These are phyloP conservation scores for Batillaria attramentaria DNA, from an alignment of 1,140 invertebrate genomes.

Conservation along the genomic window DNA sequence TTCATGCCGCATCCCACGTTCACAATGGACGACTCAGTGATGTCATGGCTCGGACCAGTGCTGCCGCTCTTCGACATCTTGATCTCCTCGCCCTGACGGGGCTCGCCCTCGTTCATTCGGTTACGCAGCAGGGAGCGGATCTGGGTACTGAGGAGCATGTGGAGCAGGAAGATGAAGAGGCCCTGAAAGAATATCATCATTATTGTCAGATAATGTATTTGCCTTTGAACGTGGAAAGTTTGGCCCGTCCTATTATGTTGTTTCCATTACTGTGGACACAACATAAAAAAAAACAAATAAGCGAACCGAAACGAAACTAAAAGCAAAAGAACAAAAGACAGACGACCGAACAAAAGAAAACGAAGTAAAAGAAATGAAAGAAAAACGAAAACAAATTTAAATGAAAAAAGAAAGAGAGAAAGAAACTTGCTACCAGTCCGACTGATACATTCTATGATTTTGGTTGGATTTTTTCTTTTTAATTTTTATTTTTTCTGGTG, in stretches of 20 bases:
- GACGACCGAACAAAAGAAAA: not conserved
- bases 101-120: not conserved
- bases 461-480: no score
- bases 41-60: constrained; percentile 35
- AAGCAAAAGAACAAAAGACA: not conserved
- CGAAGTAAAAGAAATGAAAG: no score
- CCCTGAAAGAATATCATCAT: constrained; percentile 32
- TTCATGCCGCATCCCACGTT: constrained; percentile 23
- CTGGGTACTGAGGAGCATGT: constrained; percentile 49
- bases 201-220: not conserved
- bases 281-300: not conserved
- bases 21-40: constrained; percentile 31
- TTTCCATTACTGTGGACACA: no score
- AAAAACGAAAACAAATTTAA: not conserved
- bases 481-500: no score
- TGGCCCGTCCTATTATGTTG: no score
- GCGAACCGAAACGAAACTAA: no score
- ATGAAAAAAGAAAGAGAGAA: not conserved
- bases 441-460: no score
- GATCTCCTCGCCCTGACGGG: constrained; percentile 4
- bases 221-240: no score
- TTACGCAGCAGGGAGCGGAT: constrained; percentile 38
- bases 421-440: no score
- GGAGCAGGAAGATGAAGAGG: constrained; percentile 42
- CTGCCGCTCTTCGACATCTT: constrained; percentile 37